Evolutionary conservation across 2,888 invertebrate genomes (phyloP), one percentile per base, ranked within the genome.

Genomic region (Chelonus formosanus): DNA sequence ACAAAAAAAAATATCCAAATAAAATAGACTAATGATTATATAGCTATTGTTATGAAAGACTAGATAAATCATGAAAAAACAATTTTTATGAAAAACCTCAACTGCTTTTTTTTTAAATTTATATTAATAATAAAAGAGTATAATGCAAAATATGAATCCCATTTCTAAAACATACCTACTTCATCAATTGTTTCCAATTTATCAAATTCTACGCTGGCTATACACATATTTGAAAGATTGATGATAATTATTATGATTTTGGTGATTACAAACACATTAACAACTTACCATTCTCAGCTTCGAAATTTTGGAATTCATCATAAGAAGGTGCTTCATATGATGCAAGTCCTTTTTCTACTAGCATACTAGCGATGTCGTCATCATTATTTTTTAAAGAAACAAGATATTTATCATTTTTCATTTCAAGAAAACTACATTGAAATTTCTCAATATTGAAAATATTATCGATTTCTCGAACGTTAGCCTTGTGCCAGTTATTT

Each of bases 401-500:
- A 40, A 84, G 84, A 75, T 86, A 88, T 63, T 86, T 88, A 6
- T 86, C 86, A 0, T 85, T 76, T 58, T 80, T 80, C 4, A 74
- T 74, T 6, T 86, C 86, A 44, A 88, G 86, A 78, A 90, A 89
- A 44, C 85, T 85, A 76, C 90, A 90, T 67, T 86, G 85, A 75
- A 88, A 89, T 0, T 85, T 82, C 2, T 89, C 89, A 40, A 86
- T 87, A 73, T 88, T 87, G 76, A 91, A 91, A 75, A 88, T 89
- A n/a, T 86, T 81, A 67, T 88, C 87, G 60, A 89, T 86, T 52
- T 85, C 85, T 1, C 85, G 80, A 40, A 67, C 67, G 45, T 76
- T 72, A 4, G 87, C 80, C 43, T 87, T 85, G 6, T 87, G 85
- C 91, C 91, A 91, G 67, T 83, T 85, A 0, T 87, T 87, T 4